These are phyloP conservation scores for Orthosia cruda DNA, from an alignment of 2,888 invertebrate species.

Conservation along the genomic window DNA sequence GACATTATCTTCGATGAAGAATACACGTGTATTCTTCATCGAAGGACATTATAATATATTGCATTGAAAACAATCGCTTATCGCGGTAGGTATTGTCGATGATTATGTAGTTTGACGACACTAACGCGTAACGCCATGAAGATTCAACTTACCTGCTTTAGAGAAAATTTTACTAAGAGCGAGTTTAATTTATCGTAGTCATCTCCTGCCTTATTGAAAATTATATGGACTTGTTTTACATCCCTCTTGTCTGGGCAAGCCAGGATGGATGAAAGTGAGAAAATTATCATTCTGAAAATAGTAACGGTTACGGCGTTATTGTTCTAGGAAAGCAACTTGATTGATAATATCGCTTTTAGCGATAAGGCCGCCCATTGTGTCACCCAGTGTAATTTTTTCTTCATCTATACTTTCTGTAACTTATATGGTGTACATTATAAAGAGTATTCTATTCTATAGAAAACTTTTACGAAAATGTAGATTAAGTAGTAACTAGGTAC, in stretches of 20 bases:
- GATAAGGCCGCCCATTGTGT: no score
- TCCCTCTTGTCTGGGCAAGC: slow-evolving; percentile 86
- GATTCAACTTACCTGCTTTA: slow-evolving; percentile 80
- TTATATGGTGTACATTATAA: no score
- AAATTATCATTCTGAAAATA: slow-evolving; percentile 86
- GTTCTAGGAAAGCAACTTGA: background rate
- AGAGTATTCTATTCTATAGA: no score
- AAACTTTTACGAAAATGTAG: no score
- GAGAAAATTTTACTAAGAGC: slow-evolving; percentile 84
- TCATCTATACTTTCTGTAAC: no score
- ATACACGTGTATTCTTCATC: no score
- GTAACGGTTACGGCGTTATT: background rate
- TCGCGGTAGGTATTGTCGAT: no score
- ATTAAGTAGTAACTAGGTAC: slow-evolving; percentile 66
- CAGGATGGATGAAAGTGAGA: slow-evolving; percentile 85
- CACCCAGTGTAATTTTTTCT: no score
- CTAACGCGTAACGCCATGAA: background rate
- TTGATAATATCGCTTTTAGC: no score
- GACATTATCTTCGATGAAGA: no score
- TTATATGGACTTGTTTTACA: slow-evolving; percentile 83
- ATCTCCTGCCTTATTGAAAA: slow-evolving; percentile 83
- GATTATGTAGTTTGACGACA: background rate
- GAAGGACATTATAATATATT: no score
- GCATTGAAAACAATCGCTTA: no score
- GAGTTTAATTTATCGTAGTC: slow-evolving; percentile 84